Evolutionary conservation across 2,113 vertebrate species (phyloP).

Genomic region (Cairina moschata): DNA sequence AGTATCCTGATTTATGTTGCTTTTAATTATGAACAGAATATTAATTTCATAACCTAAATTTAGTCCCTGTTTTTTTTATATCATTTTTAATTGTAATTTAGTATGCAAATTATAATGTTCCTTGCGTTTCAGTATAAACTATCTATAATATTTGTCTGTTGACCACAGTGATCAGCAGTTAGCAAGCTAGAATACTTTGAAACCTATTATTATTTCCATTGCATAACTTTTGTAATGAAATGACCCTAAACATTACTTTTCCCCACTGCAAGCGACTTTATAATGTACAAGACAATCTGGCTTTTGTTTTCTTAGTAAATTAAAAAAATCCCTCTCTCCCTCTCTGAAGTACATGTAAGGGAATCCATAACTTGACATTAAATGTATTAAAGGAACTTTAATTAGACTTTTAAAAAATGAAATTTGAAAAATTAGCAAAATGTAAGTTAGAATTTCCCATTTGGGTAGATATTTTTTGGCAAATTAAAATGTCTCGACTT

Average conservation of each 20-base stretch:
- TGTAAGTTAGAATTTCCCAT: background rate
- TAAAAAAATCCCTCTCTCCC: background rate
- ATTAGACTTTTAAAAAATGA: background rate
- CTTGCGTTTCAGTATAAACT: background rate
- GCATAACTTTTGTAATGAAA: background rate
- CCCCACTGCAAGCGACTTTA: background rate
- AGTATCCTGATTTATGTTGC: background rate
- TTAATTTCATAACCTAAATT: background rate
- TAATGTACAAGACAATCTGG: background rate
- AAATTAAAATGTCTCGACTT: background rate
- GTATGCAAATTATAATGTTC: background rate
- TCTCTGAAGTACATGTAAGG: background rate
- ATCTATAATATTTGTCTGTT: background rate
- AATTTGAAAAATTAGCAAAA: background rate
- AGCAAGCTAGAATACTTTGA: background rate
- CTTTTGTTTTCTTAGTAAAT: background rate
- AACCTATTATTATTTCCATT: background rate
- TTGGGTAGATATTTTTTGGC: rapidly evolving
- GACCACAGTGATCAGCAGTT: background rate
- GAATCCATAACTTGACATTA: background rate
- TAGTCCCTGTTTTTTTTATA: background rate
- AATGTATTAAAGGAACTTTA: background rate
- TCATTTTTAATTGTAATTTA: background rate
- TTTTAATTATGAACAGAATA: background rate
- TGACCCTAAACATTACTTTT: background rate